Evolutionary conservation across 2,797 vertebrate species (phyloP).

Genomic region (Danio kyathit): DNA sequence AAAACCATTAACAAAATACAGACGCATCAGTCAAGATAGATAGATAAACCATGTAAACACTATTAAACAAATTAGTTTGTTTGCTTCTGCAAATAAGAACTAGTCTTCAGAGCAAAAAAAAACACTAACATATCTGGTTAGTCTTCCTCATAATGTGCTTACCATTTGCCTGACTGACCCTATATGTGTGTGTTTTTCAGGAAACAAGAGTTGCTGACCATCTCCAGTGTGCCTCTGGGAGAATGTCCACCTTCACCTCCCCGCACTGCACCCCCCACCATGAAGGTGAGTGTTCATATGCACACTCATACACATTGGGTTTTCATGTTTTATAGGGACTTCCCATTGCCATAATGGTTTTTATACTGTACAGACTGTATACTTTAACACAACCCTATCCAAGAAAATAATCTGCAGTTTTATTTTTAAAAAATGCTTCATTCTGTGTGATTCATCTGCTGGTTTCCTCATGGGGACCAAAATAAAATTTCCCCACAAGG

Average conservation of each 20-base stretch:
- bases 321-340: too few relatives aligned
- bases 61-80: not conserved
- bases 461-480: too few relatives aligned
- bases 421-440: too few relatives aligned
- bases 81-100: not conserved
- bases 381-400: too few relatives aligned
- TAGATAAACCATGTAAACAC: not conserved
- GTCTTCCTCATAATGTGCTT: not conserved
- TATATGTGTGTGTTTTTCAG: constrained; percentile 75
- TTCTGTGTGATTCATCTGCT: too few relatives aligned
- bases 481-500: too few relatives aligned
- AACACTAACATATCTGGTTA: not conserved
- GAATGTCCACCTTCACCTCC: constrained; percentile 93
- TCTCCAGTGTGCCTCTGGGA: constrained; percentile 82
- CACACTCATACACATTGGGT: too few relatives aligned
- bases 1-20: not conserved
- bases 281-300: constrained; percentile 85
- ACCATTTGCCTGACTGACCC: not conserved
- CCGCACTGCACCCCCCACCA: constrained; percentile 90
- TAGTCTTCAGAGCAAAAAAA: not conserved
- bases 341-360: too few relatives aligned
- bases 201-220: constrained; percentile 95
- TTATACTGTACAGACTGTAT: too few relatives aligned
- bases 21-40: not conserved
- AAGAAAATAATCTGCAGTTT: too few relatives aligned